Conservation (phyloP, 2,888 invertebrate genomes). For the Agrypnus murinus region DNA sequence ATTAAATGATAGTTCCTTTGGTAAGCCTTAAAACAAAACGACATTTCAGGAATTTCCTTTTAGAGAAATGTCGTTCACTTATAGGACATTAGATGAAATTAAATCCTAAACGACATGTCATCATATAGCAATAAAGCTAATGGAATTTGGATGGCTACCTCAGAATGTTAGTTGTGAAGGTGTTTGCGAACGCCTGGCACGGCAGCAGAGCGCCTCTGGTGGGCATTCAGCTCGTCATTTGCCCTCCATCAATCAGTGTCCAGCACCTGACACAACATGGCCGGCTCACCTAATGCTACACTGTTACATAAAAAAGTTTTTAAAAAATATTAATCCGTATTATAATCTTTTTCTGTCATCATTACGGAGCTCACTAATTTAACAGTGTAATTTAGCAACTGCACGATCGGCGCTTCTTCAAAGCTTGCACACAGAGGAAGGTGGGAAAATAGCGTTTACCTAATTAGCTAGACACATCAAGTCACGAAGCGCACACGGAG, state of each 20-base stretch:
- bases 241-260: constrained; percentile 62
- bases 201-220: constrained; percentile 52
- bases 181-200: constrained; percentile 54
- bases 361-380: constrained; percentile 16
- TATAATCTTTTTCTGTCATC: not conserved
- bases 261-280: constrained; percentile 59
- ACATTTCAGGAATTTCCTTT: constrained; percentile 54
- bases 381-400: constrained; percentile 46
- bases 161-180: constrained; percentile 42
- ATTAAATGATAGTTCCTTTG: no score
- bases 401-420: constrained; percentile 43
- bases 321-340: constrained; percentile 1
- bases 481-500: constrained; percentile 48
- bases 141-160: constrained; percentile 53
- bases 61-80: not conserved
- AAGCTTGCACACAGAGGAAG: constrained; percentile 44
- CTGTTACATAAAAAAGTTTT: constrained; percentile 35
- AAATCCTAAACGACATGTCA: constrained; percentile 48
- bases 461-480: constrained; percentile 55
- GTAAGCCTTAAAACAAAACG: constrained; percentile 66
- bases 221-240: constrained; percentile 60
- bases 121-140: constrained; percentile 55
- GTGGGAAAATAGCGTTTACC: constrained; percentile 53
- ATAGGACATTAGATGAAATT: constrained; percentile 26
- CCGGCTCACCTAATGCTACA: constrained; percentile 51